Evolutionary conservation across 2,888 invertebrate species (phyloP), one percentile per base, ranked within the genome.

Genomic region (Melipona beecheii): DNA sequence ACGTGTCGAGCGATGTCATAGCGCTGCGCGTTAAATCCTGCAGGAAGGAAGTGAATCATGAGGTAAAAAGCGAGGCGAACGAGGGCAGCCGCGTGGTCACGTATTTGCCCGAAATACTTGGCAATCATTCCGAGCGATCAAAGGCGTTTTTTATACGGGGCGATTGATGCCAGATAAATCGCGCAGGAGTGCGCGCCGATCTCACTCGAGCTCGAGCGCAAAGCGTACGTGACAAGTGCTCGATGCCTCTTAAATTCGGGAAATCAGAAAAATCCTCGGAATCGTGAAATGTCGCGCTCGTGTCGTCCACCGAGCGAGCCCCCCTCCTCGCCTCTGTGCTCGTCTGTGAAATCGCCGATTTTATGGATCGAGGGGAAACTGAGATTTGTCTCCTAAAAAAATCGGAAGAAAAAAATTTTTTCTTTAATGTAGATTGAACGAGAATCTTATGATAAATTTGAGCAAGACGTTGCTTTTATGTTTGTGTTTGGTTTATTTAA

Each of bases 181-280:
- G n/a, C 43, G 9, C 56, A 43, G 65, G 49, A 64, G 27, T n/a
- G 56, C 56, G 65, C 81, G 65, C 81, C 66, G 71, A 69, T 62
- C 54, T 58, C 58, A 36, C 27, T 52, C 52, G 13, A 49, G 62
- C 6, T 27, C 17, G 52, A 65, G 27, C 69, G 50, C 69, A 81
- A 81, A 81, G 69, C 27, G 69, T 62, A 68, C 73, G 77, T 73
- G 78, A 73, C 78, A 54, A 72, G 49, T 60, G 13, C 36, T 54
- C 64, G n/a, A 49, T 52, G 31, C 15, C 78, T 49, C 64, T 69
- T 78, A 78, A 73, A 78, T 78, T 78, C 58, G 56, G 76, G 56
- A 50, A 69, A 69, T 78, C 81, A 73, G 73, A 56, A 69, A 73
- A 69, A 73, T 70, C 36, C 49, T 49, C 62, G 73, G n/a, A n/a